These are phyloP conservation scores for Pocillopora grandis DNA, from an alignment of 92 coral and sea anemone species.

Conservation along the genomic window DNA sequence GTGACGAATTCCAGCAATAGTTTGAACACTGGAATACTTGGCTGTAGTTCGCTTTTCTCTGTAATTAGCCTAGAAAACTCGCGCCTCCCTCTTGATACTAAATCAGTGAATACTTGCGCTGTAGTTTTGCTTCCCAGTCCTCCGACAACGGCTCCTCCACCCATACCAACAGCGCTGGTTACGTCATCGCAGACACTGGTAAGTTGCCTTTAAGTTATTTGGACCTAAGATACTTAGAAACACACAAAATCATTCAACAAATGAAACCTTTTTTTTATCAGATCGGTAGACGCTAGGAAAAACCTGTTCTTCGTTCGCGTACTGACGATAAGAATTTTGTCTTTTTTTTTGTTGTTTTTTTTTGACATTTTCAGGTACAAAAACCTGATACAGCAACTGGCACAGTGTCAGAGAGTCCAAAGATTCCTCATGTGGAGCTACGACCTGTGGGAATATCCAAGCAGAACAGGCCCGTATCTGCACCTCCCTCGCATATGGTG, in stretches of 20 bases:
- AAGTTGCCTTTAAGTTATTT: background rate
- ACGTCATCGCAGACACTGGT: constrained; percentile 26
- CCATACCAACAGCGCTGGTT: constrained; percentile 53
- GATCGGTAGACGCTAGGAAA: no score
- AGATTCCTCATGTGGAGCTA: constrained; percentile 63
- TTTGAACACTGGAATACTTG: no score
- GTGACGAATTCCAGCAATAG: no score
- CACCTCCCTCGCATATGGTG: constrained; percentile 26
- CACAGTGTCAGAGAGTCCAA: background rate
- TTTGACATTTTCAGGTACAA: background rate
- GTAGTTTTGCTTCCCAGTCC: constrained; percentile 60
- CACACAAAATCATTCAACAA: no score
- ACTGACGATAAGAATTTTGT: background rate
- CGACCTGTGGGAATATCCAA: constrained; percentile 52
- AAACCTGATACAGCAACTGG: constrained; percentile 17
- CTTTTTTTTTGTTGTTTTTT: no score
- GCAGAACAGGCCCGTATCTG: constrained; percentile 43
- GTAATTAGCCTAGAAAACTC: background rate
- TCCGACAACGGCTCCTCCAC: constrained; percentile 74
- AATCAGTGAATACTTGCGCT: constrained; percentile 6
- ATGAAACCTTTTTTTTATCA: no score
- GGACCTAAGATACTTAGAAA: background rate
- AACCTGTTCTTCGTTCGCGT: no score
- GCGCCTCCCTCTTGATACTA: background rate
- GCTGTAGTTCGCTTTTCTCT: background rate